Conservation (phyloP, 2,888 invertebrate genomes). For the Laspeyria flexula region DNA sequence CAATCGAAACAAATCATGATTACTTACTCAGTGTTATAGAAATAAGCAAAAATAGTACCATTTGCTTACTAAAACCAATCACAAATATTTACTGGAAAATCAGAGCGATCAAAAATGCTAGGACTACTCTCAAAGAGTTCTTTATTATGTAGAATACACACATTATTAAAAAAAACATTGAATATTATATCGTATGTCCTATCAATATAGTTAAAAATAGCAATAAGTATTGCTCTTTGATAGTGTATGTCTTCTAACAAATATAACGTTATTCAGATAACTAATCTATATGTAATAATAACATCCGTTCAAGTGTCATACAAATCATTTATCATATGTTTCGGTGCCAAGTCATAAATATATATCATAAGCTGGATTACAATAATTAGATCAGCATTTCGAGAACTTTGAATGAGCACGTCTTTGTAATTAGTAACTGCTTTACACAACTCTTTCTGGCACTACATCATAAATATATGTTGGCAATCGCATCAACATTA, state of each 20-base stretch:
- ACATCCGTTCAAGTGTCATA: constrained; percentile 10
- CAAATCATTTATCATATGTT: constrained; percentile 11
- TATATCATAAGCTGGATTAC: constrained; percentile 9
- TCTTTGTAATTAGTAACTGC: constrained; percentile 13
- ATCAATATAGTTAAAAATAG: neutral
- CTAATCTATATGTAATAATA: constrained; percentile 7
- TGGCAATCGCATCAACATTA: neutral
- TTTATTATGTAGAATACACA: too few species aligned
- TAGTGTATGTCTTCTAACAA: neutral
- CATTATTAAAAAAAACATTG: too few species aligned
- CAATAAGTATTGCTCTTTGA: neutral
- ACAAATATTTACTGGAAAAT: too few species aligned
- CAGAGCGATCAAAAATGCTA: too few species aligned
- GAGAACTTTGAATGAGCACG: constrained; percentile 14
- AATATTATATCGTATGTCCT: neutral
- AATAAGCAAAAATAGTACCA: too few species aligned
- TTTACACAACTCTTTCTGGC: neutral
- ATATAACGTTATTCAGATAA: neutral
- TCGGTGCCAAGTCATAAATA: constrained; percentile 20
- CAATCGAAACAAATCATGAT: too few species aligned
- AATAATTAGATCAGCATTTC: constrained; percentile 18
- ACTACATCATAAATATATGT: constrained; percentile 4
- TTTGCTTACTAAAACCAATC: too few species aligned
- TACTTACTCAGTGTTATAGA: too few species aligned
- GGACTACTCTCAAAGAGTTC: too few species aligned